Conservation (phyloP, 30 jellyfish, hydroid and myxozoan species). For the Sanderia malayensis region DNA sequence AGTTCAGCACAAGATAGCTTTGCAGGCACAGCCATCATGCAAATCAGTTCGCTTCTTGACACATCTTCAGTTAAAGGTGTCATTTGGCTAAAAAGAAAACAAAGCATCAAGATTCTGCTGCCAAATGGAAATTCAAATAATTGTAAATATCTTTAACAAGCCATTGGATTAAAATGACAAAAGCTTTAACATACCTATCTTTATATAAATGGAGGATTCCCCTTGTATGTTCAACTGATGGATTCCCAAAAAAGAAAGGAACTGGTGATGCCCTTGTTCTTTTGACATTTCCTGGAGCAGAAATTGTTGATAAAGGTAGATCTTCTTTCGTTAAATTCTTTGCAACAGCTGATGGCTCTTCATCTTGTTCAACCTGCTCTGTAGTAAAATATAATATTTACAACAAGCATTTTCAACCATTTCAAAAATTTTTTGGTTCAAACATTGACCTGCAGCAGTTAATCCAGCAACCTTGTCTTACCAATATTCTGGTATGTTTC, state of each 20-base stretch:
- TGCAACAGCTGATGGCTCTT: constrained; percentile 29
- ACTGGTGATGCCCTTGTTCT: constrained; percentile 48
- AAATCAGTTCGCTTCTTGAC: constrained; percentile 80
- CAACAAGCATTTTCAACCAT: background rate
- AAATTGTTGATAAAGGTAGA: background rate
- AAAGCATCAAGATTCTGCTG: too few relatives aligned
- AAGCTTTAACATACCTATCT: constrained; percentile 81
- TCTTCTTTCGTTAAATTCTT: constrained; percentile 13
- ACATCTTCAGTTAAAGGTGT: constrained; percentile 68
- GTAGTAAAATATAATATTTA: background rate
- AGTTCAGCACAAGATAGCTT: constrained; percentile 74
- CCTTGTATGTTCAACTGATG: constrained; percentile 78
- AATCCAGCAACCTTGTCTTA: background rate
- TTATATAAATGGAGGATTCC: constrained; percentile 87
- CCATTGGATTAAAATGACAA: too few relatives aligned
- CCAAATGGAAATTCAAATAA: too few relatives aligned
- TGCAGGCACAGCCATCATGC: constrained; percentile 92
- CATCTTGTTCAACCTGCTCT: constrained; percentile 6
- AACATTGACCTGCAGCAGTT: background rate
- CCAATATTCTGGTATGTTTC: constrained; percentile 27
- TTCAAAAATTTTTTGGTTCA: background rate
- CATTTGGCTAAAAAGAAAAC: constrained; percentile 39
- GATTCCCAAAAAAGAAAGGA: constrained; percentile 85
- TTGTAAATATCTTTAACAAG: too few relatives aligned
- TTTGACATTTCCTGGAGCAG: background rate